Base-by-base conservation (phyloP, 2,113 vertebrate species). In the Corythoichthys intestinalis region DNA sequence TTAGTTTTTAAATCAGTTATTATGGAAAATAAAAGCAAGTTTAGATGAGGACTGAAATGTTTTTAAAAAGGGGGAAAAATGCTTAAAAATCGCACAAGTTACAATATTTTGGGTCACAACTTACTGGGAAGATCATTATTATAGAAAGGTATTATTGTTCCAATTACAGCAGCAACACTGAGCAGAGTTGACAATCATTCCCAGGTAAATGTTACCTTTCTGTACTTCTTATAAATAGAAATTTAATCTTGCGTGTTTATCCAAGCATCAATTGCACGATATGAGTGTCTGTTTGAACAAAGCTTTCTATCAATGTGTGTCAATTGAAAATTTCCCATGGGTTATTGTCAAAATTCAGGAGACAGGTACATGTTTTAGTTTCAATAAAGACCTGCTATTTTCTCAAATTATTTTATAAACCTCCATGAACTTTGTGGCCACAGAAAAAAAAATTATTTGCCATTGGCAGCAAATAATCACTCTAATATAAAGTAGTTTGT, bases 181-280 rank as follows among this genome's bases (percentile, higher is more conserved):
- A 78, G 60, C 41, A 15, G 76, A 65, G 87, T 80, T 82, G 77
- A 83, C 82, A 83, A 73, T 73, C 79, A 87, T 80, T 88, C 86
- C 69, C 81, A 60, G 82, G 87, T 89, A 92, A 91, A 89, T 79
- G 86, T 84, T 87, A 82, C 77, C 65, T 78, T 89, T 87, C 83
- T 77, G 86, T 79, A 82, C 69, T 84, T 90, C 84, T 67, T 91
- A 92, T 91, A 91, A 93, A 93, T 92, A 92, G 91, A 92, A 91
- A 92, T 92, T 90, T 93, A 90, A 93, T 92, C 90, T 92, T 91
- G 86, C 86, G 83, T 92, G 91, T 92, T 92, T 92, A 86, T 91
- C 85, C 86, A 90, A 88, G 89, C 89, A 89, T 90, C 82, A 87
- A 85, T 90, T 89, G 84, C 85, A 84, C 86, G 89, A 91, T 91